Evolutionary conservation across 2,113 vertebrate genomes (phyloP).

Genomic region (Thinocorus orbignyianus): DNA sequence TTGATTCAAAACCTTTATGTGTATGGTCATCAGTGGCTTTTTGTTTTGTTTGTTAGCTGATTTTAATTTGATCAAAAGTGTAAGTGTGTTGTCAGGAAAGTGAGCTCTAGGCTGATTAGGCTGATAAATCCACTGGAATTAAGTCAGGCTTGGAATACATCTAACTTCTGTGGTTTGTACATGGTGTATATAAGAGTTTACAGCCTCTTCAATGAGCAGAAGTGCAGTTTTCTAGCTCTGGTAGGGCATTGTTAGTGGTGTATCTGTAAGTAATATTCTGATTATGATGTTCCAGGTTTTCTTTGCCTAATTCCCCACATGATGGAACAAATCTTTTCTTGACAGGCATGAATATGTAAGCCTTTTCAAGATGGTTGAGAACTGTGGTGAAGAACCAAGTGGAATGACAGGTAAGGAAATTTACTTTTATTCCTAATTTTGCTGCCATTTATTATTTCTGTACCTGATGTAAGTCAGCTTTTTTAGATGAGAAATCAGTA

Average conservation of each 20-base stretch:
- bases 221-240: neutral
- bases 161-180: neutral
- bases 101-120: neutral
- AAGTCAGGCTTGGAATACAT: neutral
- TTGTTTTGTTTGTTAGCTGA: neutral
- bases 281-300: slow-evolving; percentile 17
- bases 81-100: neutral
- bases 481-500: neutral
- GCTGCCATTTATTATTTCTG: neutral
- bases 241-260: neutral
- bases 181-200: neutral
- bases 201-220: fast-evolving
- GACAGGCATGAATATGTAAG: neutral
- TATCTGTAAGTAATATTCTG: neutral
- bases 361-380: slow-evolving; percentile 35
- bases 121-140: neutral
- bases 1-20: neutral
- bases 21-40: neutral
- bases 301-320: neutral
- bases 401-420: slow-evolving; percentile 22
- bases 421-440: neutral
- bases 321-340: neutral
- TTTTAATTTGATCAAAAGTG: neutral
- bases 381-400: neutral
- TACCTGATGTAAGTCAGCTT: neutral